These are phyloP conservation scores for Tetrao urogallus DNA, from an alignment of 2,113 vertebrate species.

Conservation along the genomic window DNA sequence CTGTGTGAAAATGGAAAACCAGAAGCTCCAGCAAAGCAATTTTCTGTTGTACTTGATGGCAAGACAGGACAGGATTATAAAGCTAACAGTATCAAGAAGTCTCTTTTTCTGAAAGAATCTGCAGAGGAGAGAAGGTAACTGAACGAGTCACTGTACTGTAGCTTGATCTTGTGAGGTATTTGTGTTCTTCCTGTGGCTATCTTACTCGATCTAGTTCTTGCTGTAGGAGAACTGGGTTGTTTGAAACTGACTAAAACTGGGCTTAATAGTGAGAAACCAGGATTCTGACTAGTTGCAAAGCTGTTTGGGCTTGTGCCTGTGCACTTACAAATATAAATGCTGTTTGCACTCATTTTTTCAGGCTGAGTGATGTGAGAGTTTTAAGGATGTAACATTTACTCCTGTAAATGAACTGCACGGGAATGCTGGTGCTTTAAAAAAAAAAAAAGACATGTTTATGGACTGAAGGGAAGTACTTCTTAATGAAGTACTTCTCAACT, in stretches of 20 bases:
- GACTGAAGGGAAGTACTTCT: background rate
- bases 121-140: conserved; percentile 84
- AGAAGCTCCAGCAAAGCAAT: background rate
- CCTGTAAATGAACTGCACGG: background rate
- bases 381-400: background rate
- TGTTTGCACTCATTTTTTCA: background rate
- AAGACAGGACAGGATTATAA: conserved; percentile 31
- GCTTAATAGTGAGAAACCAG: background rate
- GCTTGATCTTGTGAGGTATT: background rate
- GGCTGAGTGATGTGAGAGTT: background rate
- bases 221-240: background rate
- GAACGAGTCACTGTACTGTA: background rate
- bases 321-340: background rate
- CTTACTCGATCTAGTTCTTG: background rate
- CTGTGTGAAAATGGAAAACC: background rate
- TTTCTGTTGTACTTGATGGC: background rate
- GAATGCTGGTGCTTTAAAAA: background rate
- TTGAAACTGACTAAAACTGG: background rate
- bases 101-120: conserved; percentile 70
- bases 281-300: background rate
- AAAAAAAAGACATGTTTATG: background rate
- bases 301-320: background rate
- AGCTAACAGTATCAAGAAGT: conserved; percentile 60
- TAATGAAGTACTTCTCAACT: background rate
- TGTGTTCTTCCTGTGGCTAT: background rate